phyloP scores from a whole-genome alignment of 2,113 vertebrate species.

The Leucopsar rothschildi region DNA sequence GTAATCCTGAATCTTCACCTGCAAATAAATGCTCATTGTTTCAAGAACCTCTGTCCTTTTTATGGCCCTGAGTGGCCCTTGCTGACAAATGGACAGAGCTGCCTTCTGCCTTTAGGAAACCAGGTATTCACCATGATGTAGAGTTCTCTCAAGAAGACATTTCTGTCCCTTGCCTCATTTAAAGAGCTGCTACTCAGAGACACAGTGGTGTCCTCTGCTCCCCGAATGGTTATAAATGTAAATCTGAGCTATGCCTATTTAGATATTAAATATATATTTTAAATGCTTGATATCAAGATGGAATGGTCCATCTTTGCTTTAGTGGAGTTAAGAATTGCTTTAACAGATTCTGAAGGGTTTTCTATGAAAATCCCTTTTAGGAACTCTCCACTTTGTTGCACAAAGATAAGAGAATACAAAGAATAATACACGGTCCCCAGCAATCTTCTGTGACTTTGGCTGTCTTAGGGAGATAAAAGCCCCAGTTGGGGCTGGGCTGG shows the following conservation, averaged over 20 bases:
- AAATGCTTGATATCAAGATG: not conserved
- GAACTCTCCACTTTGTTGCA: not conserved
- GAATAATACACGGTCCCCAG: not conserved
- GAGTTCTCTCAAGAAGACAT: not conserved
- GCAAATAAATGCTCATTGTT: not conserved
- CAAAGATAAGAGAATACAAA: not conserved
- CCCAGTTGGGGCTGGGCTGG: not conserved
- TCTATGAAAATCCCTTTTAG: conserved; percentile 15
- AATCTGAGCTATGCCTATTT: not conserved
- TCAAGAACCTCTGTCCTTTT: not conserved
- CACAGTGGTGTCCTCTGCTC: not conserved
- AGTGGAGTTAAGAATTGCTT: not conserved
- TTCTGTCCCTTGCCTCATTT: not conserved
- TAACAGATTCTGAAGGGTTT: conserved; percentile 8
- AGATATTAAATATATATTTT: not conserved
- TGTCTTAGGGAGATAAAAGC: not conserved
- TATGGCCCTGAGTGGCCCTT: not conserved
- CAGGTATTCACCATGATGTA: not conserved
- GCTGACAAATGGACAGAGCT: not conserved
- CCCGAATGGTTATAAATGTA: not conserved
- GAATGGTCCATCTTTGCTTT: not conserved
- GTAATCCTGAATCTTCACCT: not conserved
- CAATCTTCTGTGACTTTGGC: not conserved
- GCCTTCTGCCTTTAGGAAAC: conserved; percentile 3
- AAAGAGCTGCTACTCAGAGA: not conserved